These are phyloP conservation scores for Alexandromys oeconomus DNA, from an alignment of 2,797 vertebrate genomes.

Conservation along the genomic window DNA sequence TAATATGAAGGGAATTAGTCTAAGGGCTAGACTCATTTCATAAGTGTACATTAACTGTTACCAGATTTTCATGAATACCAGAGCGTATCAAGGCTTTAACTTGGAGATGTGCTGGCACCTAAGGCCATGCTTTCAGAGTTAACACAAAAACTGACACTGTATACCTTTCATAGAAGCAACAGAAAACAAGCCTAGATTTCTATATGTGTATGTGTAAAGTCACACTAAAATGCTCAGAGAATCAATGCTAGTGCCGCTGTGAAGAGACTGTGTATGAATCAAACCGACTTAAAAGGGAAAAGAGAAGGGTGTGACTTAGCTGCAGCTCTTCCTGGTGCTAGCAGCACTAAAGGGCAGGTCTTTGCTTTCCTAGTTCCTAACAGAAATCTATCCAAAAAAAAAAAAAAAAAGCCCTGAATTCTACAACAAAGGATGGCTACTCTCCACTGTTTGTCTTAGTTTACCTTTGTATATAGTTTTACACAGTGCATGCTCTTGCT, in stretches of 20 bases:
- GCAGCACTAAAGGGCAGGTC: slow-evolving; percentile 4
- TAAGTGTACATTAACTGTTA: slow-evolving; percentile 16
- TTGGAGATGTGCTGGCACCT: neutral
- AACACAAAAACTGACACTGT: slow-evolving; percentile 15
- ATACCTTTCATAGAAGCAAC: neutral
- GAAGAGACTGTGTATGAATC: neutral
- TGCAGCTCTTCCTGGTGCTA: neutral
- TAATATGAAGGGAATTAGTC: slow-evolving; percentile 45
- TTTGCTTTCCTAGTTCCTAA: slow-evolving; percentile 41
- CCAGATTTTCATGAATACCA: neutral
- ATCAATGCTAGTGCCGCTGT: neutral
- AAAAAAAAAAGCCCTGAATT: neutral
- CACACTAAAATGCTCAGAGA: slow-evolving; percentile 9
- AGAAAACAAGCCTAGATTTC: neutral
- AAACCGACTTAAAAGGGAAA: neutral
- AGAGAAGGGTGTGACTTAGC: neutral
- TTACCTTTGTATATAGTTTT: slow-evolving; percentile 22
- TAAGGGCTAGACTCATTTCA: slow-evolving; percentile 39
- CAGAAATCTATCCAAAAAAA: neutral
- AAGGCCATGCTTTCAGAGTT: neutral
- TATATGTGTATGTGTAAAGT: neutral
- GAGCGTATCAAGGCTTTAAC: neutral
- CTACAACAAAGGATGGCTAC: neutral
- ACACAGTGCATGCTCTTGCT: neutral
- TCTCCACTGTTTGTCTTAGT: neutral